Base-by-base conservation (phyloP, 2,888 invertebrate species). In the Tachina fera region DNA sequence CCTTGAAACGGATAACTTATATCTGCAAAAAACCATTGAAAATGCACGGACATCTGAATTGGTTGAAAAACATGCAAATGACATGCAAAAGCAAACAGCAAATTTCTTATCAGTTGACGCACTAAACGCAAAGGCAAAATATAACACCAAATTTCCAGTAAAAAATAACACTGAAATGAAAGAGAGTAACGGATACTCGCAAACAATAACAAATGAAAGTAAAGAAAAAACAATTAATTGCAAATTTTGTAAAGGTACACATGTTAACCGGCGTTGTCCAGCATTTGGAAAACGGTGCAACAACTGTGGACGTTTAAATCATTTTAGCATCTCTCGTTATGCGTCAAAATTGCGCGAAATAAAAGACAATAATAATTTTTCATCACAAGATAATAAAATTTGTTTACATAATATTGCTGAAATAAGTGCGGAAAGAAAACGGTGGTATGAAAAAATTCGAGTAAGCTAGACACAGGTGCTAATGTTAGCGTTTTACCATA, bases 11-110 rank as follows among this genome's bases (percentile, higher is more conserved):
- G 41, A 41, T 9, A 16, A 16, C 1, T 43, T 43, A 16, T 16
- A 6, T 43, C 16, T 61, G 10, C 41, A 82, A 60, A 63, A 45
- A 74, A 41, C 68, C 22, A 68, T 70, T 70, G 22, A 76, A 83
- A 60, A 31, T 70, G 41, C n/a, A 11, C 53, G 58, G 5, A 3
- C 43, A 45, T 68, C 58, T 53, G 80, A 81, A 75, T 39, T 80
- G 31, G 84, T 76, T 39, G 75, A 76, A 19, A 61, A 22, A 56
- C 77, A 81, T 61, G 67, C 61, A 14, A 81, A 77, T 14, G 77
- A 72, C 14, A 81, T 81, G 76, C 75, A 76, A 63, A 51, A 71
- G 41, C 58, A 71, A 22, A 19, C 49, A 71, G 47, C 43, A 19
- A 81, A 76, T 56, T 14, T 43, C 10, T 45, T 47, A 56, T 16